These are phyloP conservation scores for Acanthochromis polyacanthus DNA, from an alignment of 2,113 vertebrate species.

Conservation along the genomic window DNA sequence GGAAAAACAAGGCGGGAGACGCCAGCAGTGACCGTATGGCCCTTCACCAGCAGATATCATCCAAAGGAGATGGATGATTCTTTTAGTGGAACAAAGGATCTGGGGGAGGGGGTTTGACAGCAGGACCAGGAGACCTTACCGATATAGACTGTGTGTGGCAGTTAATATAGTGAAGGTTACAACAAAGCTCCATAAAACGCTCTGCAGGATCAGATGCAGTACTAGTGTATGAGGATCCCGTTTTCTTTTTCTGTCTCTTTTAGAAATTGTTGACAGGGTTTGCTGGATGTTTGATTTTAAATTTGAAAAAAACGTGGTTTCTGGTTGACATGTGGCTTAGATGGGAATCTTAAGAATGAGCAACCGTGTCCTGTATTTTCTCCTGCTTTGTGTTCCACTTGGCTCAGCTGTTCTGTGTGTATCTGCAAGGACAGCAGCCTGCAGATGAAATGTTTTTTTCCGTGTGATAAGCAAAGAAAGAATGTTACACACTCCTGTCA, in stretches of 20 bases:
- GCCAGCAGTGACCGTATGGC: conserved; percentile 24
- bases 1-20: not conserved
- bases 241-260: conserved; percentile 27
- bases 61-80: conserved; percentile 53
- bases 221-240: not conserved
- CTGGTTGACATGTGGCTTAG: conserved; percentile 11
- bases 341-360: conserved; percentile 16
- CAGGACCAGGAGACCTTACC: conserved; percentile 36
- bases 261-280: conserved; percentile 34
- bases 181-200: conserved; percentile 23
- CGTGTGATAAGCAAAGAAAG: conserved; percentile 15
- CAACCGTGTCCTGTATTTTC: conserved; percentile 21
- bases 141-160: conserved; percentile 28
- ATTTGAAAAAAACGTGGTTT: conserved; percentile 16
- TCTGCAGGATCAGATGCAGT: conserved; percentile 4
- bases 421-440: conserved; percentile 15
- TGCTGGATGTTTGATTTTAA: conserved; percentile 34
- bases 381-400: conserved; percentile 31
- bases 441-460: conserved; percentile 26
- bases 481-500: conserved; percentile 30
- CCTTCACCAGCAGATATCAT: conserved; percentile 47
- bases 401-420: conserved; percentile 5
- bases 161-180: conserved; percentile 47
- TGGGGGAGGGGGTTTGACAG: conserved; percentile 49
- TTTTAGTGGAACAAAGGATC: conserved; percentile 53